These are phyloP conservation scores for Elgonia sp. DNA, from an alignment of 2,888 invertebrate species.

Conservation along the genomic window DNA sequence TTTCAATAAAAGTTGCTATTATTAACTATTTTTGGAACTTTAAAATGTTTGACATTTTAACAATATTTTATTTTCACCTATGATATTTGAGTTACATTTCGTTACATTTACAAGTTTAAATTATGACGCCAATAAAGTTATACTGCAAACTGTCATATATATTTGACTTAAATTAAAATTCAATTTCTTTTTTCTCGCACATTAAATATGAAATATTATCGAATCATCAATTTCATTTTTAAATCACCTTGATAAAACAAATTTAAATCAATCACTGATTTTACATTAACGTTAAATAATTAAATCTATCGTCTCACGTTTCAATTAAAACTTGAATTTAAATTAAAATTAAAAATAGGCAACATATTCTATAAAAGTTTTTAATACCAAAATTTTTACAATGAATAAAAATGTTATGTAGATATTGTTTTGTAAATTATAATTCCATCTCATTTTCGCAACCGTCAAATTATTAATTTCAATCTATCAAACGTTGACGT, in stretches of 20 bases:
- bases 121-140: no score
- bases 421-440: no score
- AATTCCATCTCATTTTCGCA: not conserved
- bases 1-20: no score
- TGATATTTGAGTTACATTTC: no score
- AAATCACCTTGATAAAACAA: not conserved
- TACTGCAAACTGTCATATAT: not conserved
- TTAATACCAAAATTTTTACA: no score
- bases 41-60: not conserved
- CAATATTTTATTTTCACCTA: not conserved
- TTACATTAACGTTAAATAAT: conserved; percentile 11
- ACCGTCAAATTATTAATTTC: not conserved
- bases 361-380: no score
- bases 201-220: no score
- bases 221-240: not conserved
- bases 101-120: no score
- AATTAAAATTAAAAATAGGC: no score
- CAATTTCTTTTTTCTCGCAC: not conserved
- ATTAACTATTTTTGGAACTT: no score
- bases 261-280: not conserved
- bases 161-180: not conserved
- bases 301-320: not conserved
- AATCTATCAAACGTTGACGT: not conserved
- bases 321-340: no score
- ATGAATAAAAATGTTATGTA: no score